These are phyloP conservation scores for Cephonodes hylas DNA, from an alignment of 2,888 invertebrate genomes.

Conservation along the genomic window DNA sequence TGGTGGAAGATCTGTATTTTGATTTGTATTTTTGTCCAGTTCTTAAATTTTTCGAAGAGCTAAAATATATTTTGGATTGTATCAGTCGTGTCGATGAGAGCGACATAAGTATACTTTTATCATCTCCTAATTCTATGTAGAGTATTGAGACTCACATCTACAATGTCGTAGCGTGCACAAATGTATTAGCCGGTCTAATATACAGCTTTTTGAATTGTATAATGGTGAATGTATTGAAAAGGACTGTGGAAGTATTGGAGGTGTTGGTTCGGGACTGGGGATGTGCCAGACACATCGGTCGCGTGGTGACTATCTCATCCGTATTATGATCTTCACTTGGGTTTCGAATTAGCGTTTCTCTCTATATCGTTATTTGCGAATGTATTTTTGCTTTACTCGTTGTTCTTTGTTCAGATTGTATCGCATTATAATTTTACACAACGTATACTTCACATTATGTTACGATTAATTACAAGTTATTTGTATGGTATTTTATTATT, in stretches of 20 bases:
- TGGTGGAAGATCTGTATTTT: too few relatives aligned
- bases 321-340: not conserved
- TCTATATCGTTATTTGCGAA: not conserved
- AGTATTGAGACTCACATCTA: not conserved
- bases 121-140: not conserved
- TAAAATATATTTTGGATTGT: too few relatives aligned
- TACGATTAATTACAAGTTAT: conserved; percentile 2
- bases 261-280: not conserved
- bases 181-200: not conserved
- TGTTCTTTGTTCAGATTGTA: conserved; percentile 6
- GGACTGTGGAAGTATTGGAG: not conserved
- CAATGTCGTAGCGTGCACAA: not conserved
- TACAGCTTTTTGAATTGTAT: not conserved
- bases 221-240: not conserved
- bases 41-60: too few relatives aligned
- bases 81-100: too few relatives aligned
- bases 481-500: conserved; percentile 10
- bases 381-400: conserved; percentile 3
- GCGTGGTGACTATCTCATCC: not conserved
- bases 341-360: not conserved
- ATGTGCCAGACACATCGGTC: not conserved
- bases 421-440: not conserved
- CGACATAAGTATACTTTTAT: not conserved
- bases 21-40: too few relatives aligned
- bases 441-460: conserved; percentile 3